Base-by-base conservation (phyloP, 2,113 vertebrate genomes). In the Scomber japonicus region DNA sequence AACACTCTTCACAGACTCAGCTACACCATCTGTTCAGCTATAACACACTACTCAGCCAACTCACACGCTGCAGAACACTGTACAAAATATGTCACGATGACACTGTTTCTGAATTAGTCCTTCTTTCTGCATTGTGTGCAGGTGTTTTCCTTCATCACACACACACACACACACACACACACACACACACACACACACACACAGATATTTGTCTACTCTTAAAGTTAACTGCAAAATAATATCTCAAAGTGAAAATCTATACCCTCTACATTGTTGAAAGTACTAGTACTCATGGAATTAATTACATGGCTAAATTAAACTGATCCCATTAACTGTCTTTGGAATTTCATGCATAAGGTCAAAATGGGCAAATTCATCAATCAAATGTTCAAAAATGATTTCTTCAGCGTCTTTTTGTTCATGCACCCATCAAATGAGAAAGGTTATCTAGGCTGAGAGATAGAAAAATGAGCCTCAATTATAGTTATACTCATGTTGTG, bases 21-120 rank as follows among this genome's bases (percentile, higher is more conserved):
- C 76, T 65, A n/a, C 68, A 83, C 89, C 88, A 91, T 93, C 92
- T 92, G 87, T 80, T 92, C 66, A 17, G 60, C 82, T 76, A 86
- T 50, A 84, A 84, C 35, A 51, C 13, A 63, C 75, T 87, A 50
- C 81, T 70, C 75, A n/a, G 72, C 80, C 81, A 86, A 62, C 78
- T 82, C 72, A 67, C 64, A 78, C 72, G 80, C 79, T 77, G 81
- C 74, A 83, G 13, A 71, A 80, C 30, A 55, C 80, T 82, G 86
- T 71, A 50, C n/a, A 27, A 78, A 55, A 53, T 17, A 48, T 59
- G 57, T 77, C 83, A 81, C 1, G 24, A 65, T 68, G 63, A 71
- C 60, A 50, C 55, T 0, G 16, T 70, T 73, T 65, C 4, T n/a
- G 46, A 62, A 82, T 69, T 16, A 31, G 53, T 57, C 60, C 50